Percentiles rank a stretch among this genome's conserved stretches.
These are phyloP conservation scores for Lonchura striata DNA, from an alignment of 2,113 vertebrate species.

Conservation along the genomic window DNA sequence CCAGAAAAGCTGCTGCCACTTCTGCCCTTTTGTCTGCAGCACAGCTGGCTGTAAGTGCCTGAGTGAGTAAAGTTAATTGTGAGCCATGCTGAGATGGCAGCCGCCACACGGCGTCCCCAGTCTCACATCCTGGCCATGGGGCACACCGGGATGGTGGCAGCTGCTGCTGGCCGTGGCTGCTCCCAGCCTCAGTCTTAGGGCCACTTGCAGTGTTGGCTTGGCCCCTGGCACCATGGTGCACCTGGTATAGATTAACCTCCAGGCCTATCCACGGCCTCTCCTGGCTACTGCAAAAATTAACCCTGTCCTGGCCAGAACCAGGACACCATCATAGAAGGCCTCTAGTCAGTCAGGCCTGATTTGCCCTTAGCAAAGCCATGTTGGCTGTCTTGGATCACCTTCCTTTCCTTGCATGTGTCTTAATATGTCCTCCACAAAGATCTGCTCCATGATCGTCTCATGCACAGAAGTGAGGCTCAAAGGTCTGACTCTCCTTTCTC, in stretches of 20 bases:
- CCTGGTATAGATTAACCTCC: not conserved
- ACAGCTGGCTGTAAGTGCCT: not conserved
- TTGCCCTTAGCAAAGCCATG: not conserved
- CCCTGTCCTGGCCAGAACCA: not conserved
- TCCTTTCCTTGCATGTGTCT: not conserved
- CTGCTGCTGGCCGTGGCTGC: not conserved
- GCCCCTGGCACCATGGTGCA: too few relatives aligned
- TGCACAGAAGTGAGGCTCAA: not conserved
- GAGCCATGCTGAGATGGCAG: not conserved
- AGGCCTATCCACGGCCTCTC: not conserved
- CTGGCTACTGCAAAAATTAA: not conserved
- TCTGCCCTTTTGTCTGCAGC: not conserved
- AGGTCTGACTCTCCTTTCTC: not conserved
- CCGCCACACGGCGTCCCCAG: rapidly evolving
- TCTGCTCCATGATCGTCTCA: not conserved
- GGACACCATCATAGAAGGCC: not conserved
- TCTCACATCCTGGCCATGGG: rapidly evolving
- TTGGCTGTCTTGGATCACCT: not conserved
- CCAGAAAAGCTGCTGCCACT: rapidly evolving
- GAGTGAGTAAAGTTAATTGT: not conserved
- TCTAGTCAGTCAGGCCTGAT: not conserved
- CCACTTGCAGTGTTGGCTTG: rapidly evolving
- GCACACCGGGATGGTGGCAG: rapidly evolving
- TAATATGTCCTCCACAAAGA: not conserved
- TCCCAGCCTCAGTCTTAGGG: not conserved